Evolutionary conservation across 2,113 vertebrate genomes (phyloP), one percentile per base, ranked within the genome.

Genomic region (Misgurnus anguillicaudatus): DNA sequence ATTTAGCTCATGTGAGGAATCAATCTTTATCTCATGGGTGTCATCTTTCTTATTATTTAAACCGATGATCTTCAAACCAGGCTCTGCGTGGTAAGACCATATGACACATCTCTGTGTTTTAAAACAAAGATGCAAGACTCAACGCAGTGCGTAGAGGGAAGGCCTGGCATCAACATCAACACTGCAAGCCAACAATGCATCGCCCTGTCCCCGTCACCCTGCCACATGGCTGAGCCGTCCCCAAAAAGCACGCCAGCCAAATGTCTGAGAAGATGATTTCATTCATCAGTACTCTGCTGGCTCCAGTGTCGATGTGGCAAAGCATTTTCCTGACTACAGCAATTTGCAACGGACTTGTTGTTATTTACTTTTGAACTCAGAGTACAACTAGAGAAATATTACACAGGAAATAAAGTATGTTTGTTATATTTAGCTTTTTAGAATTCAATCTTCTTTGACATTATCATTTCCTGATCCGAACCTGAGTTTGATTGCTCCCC

Each of bases 151-250:
- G 71, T 24, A 45, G 17, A 72, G 69, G 48, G 5, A 13, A 74
- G 68, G 74, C 63, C 57, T 42, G 53, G 19, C 60, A 55, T 68
- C 72, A 71, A 11, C 47, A n/a, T 69, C 38, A 19, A 45, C 60
- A 17, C 17, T 5, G 10, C 4, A 3, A 72, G 63, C 64, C 83
- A 75, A 69, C 69, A 78, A 75, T 72, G 75, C 75, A 70, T 70
- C 51, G 6, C 42, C 73, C 48, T 64, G 61, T 64, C 70, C 62
- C 72, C 65, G 69, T n/a, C 51, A 38, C 70, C 64, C 53, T 55
- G 42, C 75, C 83, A 75, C 42, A 58, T 78, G 64, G 39, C 64
- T 78, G 63, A 70, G 72, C 36, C 6, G 61, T 70, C 68, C 75
- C 42, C 38, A 19, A 83, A 19, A 58, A 63, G 17, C 19, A 55